These are phyloP conservation scores for Lateolabrax maculatus DNA, from an alignment of 2,797 vertebrate genomes.

Conservation along the genomic window DNA sequence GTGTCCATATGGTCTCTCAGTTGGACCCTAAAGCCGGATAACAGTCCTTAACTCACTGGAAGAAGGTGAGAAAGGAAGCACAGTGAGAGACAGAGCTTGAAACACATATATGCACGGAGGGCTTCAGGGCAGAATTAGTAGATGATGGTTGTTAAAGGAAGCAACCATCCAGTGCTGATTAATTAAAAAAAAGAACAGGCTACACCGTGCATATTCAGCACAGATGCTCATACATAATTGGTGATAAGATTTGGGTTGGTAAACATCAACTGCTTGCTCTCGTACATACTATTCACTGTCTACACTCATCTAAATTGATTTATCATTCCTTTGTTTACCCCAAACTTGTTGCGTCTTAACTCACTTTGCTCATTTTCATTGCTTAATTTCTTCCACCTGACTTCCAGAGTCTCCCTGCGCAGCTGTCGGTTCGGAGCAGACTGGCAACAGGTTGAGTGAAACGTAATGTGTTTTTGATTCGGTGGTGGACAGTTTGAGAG, in stretches of 20 bases:
- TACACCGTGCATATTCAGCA: background rate
- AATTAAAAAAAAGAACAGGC: background rate
- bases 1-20: slow-evolving; percentile 74
- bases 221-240: background rate
- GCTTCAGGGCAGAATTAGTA: background rate
- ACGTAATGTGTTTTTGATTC: slow-evolving; percentile 53
- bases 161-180: background rate
- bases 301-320: background rate
- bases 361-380: slow-evolving; percentile 40
- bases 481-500: slow-evolving; percentile 39
- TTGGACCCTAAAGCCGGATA: slow-evolving; percentile 68
- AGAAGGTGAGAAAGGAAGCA: slow-evolving; percentile 34
- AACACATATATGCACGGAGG: background rate
- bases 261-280: slow-evolving; percentile 14
- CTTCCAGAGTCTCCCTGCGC: background rate
- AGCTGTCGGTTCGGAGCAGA: slow-evolving; percentile 5
- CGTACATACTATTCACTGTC: background rate
- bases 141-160: slow-evolving; percentile 6
- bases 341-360: background rate
- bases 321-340: slow-evolving; percentile 10
- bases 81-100: background rate
- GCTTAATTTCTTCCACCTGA: slow-evolving; percentile 46
- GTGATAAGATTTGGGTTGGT: background rate
- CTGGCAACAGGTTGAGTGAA: slow-evolving; percentile 35
- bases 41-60: slow-evolving; percentile 46